Evolutionary conservation across 2,888 invertebrate genomes (phyloP).

Genomic region (Torymus texanus): DNA sequence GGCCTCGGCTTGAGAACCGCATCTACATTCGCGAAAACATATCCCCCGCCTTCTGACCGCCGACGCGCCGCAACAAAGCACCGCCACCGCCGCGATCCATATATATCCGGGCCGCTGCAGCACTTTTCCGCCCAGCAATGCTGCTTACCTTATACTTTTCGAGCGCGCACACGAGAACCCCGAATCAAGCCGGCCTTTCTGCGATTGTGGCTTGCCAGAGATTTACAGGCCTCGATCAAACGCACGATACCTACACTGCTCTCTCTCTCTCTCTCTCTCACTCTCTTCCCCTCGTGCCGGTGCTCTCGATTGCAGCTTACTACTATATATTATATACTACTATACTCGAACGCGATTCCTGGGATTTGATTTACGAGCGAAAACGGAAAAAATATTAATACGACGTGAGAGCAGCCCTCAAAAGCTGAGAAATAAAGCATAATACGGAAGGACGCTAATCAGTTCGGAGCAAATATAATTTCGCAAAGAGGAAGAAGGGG

Average conservation of each 20-base stretch:
- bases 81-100: constrained; percentile 11
- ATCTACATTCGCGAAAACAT: constrained; percentile 71
- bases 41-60: constrained; percentile 67
- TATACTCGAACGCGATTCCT: too few relatives aligned
- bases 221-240: constrained; percentile 28
- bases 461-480: constrained; percentile 26
- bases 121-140: constrained; percentile 8
- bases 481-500: constrained; percentile 7
- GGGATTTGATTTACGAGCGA: too few relatives aligned
- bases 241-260: neutral
- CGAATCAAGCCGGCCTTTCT: neutral
- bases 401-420: too few relatives aligned
- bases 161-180: neutral
- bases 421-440: too few relatives aligned
- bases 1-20: constrained; percentile 67
- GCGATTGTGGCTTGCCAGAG: constrained; percentile 1
- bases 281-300: too few relatives aligned
- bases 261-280: too few relatives aligned
- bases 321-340: too few relatives aligned
- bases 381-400: too few relatives aligned
- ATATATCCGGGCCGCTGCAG: neutral
- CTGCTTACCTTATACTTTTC: constrained; percentile 10
- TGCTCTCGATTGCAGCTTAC: too few relatives aligned
- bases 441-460: neutral
- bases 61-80: constrained; percentile 72